Percentiles rank a stretch among this genome's conserved stretches.
Evolutionary conservation across 2,888 invertebrate genomes (phyloP).

Genomic region (Pristionchus fissidentatus): DNA sequence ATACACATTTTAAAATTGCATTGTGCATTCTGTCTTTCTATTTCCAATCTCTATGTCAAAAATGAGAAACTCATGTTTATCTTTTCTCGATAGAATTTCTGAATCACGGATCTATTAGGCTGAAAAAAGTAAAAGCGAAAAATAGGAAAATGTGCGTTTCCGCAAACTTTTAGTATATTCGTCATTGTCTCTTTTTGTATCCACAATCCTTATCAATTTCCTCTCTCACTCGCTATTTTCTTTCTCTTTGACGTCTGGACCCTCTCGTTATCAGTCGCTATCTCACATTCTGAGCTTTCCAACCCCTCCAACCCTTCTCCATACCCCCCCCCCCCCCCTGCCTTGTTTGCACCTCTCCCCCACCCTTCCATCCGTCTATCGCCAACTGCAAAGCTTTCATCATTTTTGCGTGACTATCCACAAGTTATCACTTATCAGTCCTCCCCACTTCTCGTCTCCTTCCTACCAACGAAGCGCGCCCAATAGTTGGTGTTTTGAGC

Average conservation of each 20-base stretch:
- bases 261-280: constrained; percentile 17
- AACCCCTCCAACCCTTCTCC: not conserved
- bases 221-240: not conserved
- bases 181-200: constrained; percentile 27
- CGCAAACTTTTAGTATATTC: constrained; percentile 13
- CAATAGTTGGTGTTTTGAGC: too few relatives aligned
- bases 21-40: not conserved
- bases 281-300: constrained; percentile 5
- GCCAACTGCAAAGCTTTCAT: too few relatives aligned
- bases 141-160: too few relatives aligned
- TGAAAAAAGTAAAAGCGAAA: too few relatives aligned
- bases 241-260: constrained; percentile 4
- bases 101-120: not conserved
- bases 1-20: not conserved
- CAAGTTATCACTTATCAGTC: too few relatives aligned
- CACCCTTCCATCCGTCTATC: not conserved
- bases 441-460: too few relatives aligned
- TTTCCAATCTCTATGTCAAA: too few relatives aligned
- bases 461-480: too few relatives aligned
- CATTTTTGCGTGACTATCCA: too few relatives aligned
- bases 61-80: not conserved
- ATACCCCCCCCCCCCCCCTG: not conserved
- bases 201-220: constrained; percentile 35
- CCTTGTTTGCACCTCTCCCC: constrained; percentile 19
- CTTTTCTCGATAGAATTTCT: not conserved